Evolutionary conservation across 2,113 vertebrate species (phyloP).

Genomic region (Poeciliopsis retropinna): DNA sequence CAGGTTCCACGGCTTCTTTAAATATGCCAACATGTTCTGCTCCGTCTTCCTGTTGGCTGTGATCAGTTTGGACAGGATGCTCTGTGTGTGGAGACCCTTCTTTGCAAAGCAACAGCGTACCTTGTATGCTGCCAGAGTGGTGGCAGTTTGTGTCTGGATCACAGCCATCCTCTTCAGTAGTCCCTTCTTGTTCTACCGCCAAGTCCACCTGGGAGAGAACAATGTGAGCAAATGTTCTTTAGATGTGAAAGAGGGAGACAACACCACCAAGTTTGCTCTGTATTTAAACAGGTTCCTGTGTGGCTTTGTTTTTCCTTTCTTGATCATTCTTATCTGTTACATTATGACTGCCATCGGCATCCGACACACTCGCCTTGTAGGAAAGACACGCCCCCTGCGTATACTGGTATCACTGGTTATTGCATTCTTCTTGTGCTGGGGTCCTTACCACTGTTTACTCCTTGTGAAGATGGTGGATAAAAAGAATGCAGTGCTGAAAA

Average conservation of each 20-base stretch:
- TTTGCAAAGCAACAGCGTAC: conserved; percentile 66
- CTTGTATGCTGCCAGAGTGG: conserved; percentile 38
- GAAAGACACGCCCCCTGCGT: conserved; percentile 71
- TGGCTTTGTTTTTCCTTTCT: conserved; percentile 81
- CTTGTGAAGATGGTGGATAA: conserved; percentile 75
- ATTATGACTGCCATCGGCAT: conserved; percentile 65
- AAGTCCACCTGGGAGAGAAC: conserved; percentile 48
- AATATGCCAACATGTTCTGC: conserved; percentile 82
- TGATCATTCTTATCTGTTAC: conserved; percentile 78
- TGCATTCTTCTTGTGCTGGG: conserved; percentile 83
- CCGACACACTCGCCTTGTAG: conserved; percentile 54
- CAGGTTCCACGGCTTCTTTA: conserved; percentile 82
- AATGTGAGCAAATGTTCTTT: conserved; percentile 75
- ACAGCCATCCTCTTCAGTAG: conserved; percentile 59
- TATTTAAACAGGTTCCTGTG: conserved; percentile 76
- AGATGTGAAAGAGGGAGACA: conserved; percentile 31
- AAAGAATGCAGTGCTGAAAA: conserved; percentile 56
- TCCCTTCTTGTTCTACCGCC: conserved; percentile 72
- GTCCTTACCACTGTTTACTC: conserved; percentile 79
- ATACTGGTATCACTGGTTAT: conserved; percentile 69
- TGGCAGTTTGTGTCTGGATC: conserved; percentile 67
- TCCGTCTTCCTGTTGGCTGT: conserved; percentile 80
- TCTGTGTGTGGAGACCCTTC: conserved; percentile 77
- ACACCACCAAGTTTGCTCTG: conserved; percentile 26
- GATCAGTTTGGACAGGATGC: conserved; percentile 82